These are phyloP conservation scores for Lytechinus pictus DNA, from an alignment of 35 echinoderm and acorn worm genomes.

Conservation along the genomic window DNA sequence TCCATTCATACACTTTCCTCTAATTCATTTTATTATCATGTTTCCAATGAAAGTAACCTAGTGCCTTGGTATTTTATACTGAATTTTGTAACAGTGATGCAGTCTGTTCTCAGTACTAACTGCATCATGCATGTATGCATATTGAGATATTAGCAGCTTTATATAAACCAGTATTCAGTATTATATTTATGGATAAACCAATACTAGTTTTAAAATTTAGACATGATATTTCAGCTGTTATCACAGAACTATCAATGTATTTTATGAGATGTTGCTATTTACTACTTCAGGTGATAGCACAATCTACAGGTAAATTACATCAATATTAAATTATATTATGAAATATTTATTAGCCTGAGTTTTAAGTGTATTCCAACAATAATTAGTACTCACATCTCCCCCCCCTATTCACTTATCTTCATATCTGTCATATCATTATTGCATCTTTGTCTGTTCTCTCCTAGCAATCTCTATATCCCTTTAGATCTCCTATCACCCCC, in stretches of 20 bases:
- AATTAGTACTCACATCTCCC: no score
- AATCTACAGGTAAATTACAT: not conserved
- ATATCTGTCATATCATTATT: no score
- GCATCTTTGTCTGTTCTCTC: not conserved
- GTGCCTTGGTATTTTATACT: no score
- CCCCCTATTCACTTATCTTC: no score
- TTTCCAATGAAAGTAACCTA: no score
- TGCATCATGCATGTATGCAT: not conserved
- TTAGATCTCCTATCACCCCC: not conserved
- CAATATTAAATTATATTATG: no score
- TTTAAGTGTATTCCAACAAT: no score
- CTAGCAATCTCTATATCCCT: not conserved
- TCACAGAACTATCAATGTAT: not conserved
- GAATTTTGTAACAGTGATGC: not conserved
- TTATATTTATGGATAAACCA: not conserved
- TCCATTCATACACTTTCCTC: no score
- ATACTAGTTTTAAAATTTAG: not conserved
- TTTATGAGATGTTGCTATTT: not conserved
- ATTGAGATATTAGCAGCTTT: not conserved
- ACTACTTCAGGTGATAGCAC: not conserved
- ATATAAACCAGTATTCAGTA: not conserved
- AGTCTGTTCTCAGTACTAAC: not conserved
- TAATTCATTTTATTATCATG: no score
- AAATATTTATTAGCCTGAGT: no score
- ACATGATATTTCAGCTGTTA: not conserved